Evolutionary conservation across 2,797 vertebrate genomes (phyloP).

Genomic region (Diplodus puntazzo): DNA sequence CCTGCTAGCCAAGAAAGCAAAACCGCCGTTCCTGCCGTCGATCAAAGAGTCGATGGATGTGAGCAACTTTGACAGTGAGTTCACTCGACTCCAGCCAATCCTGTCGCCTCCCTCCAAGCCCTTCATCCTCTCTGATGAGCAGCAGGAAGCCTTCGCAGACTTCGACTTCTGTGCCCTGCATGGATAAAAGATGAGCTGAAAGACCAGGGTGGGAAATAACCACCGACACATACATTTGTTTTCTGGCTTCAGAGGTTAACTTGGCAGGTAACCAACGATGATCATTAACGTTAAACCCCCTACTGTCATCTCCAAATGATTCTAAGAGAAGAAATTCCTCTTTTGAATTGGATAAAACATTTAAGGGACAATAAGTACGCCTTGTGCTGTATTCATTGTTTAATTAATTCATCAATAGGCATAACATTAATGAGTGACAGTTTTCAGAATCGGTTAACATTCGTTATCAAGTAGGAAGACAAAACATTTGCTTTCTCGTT

Average conservation of each 20-base stretch:
- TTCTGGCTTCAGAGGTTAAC: not conserved
- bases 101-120: constrained; percentile 88
- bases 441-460: not conserved
- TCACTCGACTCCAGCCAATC: constrained; percentile 89
- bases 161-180: constrained; percentile 91
- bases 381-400: not conserved
- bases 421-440: not conserved
- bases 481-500: not conserved
- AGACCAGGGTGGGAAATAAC: constrained; percentile 29
- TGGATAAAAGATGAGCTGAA: constrained; percentile 47
- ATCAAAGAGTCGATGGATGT: constrained; percentile 86
- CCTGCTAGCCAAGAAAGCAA: constrained; percentile 85
- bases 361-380: too few relatives aligned
- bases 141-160: constrained; percentile 90
- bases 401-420: not conserved
- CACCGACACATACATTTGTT: not conserved
- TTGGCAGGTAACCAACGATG: not conserved
- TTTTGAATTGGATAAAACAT: not conserved
- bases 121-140: constrained; percentile 80
- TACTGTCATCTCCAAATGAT: not conserved
- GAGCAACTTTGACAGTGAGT: constrained; percentile 93
- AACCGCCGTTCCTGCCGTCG: constrained; percentile 89
- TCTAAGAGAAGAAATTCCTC: too few relatives aligned
- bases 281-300: not conserved
- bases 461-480: not conserved